Conservation (phyloP, 2,888 invertebrate genomes). For the Drosophila falleni region DNA sequence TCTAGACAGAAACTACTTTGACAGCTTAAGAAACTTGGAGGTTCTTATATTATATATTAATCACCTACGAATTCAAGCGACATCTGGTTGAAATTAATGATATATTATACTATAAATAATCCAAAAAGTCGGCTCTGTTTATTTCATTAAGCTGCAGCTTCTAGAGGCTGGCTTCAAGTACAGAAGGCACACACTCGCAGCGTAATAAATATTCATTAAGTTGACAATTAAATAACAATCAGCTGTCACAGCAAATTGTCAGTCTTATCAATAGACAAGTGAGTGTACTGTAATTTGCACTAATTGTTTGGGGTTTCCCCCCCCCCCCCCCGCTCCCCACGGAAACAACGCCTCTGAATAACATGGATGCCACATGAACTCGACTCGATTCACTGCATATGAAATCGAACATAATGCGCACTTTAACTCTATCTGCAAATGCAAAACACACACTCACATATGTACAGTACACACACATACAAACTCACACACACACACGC, state of each 20-base stretch:
- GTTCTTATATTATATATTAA: neutral
- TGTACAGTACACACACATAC: neutral
- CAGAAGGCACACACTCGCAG: neutral
- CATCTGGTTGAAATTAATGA: neutral
- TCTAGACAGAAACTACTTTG: slow-evolving; percentile 4
- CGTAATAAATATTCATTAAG: slow-evolving; percentile 52
- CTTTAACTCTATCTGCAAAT: slow-evolving; percentile 15
- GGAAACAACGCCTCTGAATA: slow-evolving; percentile 6
- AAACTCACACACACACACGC: neutral
- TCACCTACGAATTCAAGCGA: neutral
- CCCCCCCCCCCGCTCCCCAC: neutral
- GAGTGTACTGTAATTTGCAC: slow-evolving; percentile 19
- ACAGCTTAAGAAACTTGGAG: neutral
- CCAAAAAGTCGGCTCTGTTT: neutral
- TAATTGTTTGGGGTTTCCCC: slow-evolving; percentile 22
- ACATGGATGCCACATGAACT: neutral
- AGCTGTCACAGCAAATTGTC: slow-evolving; percentile 35
- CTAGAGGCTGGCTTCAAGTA: neutral
- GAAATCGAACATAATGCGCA: slow-evolving; percentile 22
- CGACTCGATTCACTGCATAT: neutral
- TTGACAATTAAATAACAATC: slow-evolving; percentile 39
- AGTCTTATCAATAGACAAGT: slow-evolving; percentile 37
- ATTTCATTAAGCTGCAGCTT: neutral
- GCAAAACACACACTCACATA: slow-evolving; percentile 18
- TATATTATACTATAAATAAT: neutral